Base-by-base conservation (phyloP, 2,113 vertebrate genomes). In the Rhinolophus ferrumequinum region DNA sequence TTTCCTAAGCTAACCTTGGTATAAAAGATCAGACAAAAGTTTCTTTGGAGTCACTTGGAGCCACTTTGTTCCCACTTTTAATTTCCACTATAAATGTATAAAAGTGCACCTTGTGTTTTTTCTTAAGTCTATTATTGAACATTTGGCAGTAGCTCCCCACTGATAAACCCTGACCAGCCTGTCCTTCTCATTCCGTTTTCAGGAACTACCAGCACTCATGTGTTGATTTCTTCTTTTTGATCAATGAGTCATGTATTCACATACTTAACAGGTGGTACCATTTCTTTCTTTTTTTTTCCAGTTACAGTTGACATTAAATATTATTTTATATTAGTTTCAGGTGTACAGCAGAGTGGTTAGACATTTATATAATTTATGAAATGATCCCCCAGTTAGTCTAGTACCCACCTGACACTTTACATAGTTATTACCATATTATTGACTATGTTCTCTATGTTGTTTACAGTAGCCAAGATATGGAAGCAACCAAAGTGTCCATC, bases 251-350 rank as follows among this genome's bases (percentile, higher is more conserved):
- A 8, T 21, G n/a, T 38, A 54, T 86, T 50, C n/a, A 64, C 41
- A 0, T 19, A 33, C 16, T 89, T 80, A 26, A 8, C 44, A 3
- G 0, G 0, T 6, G 28, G 60, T 30, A 64, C 28, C 28, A 30
- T 13, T 30, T 62, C 26, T 62, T 52, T 58, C 16, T 24, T 70
- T 38, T 60, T 60, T 70, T 38, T 54, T 54, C 14, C 52, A 54
- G 14, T 54, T 18, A 54, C 52, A 54, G 52, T 54, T 54, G 16
- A 54, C 52, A 16, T 54, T 54, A 13, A 54, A 54, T 54, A 54
- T 54, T 38, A 26, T 18, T 41, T 35, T 60, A 8, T 60, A 81
- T 18, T 41, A 58, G 54, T 81, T 81, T 41, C 35, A 81, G n/a
- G n/a, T 60, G 16, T 80, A 81, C 52, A 60, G n/a, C 5, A 54